phyloP scores from a whole-genome alignment of 2,113 vertebrate species.

The Sceloporus undulatus region DNA sequence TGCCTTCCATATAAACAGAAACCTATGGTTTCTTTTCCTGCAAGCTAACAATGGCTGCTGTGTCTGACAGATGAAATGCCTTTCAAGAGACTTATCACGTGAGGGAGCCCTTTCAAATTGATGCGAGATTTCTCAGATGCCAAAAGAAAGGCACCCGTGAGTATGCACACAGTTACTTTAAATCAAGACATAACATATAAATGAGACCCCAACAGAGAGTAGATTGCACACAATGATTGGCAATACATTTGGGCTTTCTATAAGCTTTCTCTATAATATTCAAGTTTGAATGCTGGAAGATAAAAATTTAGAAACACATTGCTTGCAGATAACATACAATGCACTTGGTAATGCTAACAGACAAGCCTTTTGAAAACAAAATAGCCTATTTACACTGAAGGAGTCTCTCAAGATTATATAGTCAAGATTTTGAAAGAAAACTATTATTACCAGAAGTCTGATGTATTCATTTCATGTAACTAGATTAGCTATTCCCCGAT shows the following conservation, averaged over 20 bases:
- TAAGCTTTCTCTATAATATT: slow-evolving; percentile 41
- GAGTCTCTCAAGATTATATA: slow-evolving; percentile 12
- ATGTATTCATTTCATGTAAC: slow-evolving; percentile 36
- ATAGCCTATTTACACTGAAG: slow-evolving; percentile 11
- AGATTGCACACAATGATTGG: slow-evolving; percentile 22
- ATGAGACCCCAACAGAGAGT: slow-evolving; percentile 31
- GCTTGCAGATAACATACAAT: slow-evolving; percentile 45
- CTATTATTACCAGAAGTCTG: slow-evolving; percentile 31
- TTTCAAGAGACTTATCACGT: slow-evolving; percentile 52
- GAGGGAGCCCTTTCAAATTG: slow-evolving; percentile 55
- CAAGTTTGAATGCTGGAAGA: slow-evolving; percentile 11
- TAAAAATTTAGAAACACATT: slow-evolving; percentile 30
- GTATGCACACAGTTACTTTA: slow-evolving; percentile 26
- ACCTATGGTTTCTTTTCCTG: slow-evolving; percentile 54
- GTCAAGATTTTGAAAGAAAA: slow-evolving; percentile 27
- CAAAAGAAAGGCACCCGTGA: slow-evolving; percentile 28
- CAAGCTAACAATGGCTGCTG: slow-evolving; percentile 61
- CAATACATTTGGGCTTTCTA: slow-evolving; percentile 27
- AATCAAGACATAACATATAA: slow-evolving; percentile 20
- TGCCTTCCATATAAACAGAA: slow-evolving; percentile 69
- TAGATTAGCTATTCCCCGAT: slow-evolving; percentile 49
- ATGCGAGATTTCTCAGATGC: slow-evolving; percentile 44
- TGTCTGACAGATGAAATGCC: slow-evolving; percentile 54
- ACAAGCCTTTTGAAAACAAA: slow-evolving; percentile 1
- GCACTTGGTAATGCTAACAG: slow-evolving; percentile 36